Base-by-base conservation (phyloP, 2,888 invertebrate species). In the Mythimna lalbum region DNA sequence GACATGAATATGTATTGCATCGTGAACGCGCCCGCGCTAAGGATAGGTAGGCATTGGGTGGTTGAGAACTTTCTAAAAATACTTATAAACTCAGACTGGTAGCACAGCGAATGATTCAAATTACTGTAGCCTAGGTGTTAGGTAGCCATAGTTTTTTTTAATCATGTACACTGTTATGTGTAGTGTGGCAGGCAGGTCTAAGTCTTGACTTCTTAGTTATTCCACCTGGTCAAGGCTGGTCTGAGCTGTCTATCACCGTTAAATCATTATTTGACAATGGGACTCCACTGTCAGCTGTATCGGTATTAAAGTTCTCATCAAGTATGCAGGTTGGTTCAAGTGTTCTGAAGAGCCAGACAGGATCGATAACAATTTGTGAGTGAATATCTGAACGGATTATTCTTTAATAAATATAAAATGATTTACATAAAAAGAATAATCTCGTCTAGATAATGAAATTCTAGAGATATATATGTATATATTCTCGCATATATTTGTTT, bases 1-100 rank as follows among this genome's bases (percentile, higher is more conserved):
- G 63, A 63, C 68, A 84, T 82, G 84, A 78, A 82, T 82, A 81
- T 82, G 84, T 82, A 84, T 73, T 69, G 73, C 67, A 64, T 69
- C 64, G 73, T 69, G 77, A 77, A 71, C 50, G 67, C 62, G 52
- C 55, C 17, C 33, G 43, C 5, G 62, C 27, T 69, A 23, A 62
- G 78, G 65, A 56, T 21, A 50, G 27, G 5, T 23, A 39, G 55
- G 55, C 47, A 74, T 52, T 61, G 36, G 21, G 49, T 7, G 12
- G 43, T 12, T 23, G 43, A 4, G 59, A 23, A 17, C 14, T 6
- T n/a, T 21, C 9, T 17, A 39, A 27, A 27, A 19, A 49, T 19
- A 17, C 10, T 14, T 12, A 21, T 64, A 47, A 27, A 12, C 19
- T 33, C 33, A 21, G 21, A 31, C 9, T 9, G 27, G 27, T 21